Percentiles rank a stretch among this genome's conserved stretches.
Conservation (phyloP, 2,888 invertebrate species). For the Rotaria sp. region DNA sequence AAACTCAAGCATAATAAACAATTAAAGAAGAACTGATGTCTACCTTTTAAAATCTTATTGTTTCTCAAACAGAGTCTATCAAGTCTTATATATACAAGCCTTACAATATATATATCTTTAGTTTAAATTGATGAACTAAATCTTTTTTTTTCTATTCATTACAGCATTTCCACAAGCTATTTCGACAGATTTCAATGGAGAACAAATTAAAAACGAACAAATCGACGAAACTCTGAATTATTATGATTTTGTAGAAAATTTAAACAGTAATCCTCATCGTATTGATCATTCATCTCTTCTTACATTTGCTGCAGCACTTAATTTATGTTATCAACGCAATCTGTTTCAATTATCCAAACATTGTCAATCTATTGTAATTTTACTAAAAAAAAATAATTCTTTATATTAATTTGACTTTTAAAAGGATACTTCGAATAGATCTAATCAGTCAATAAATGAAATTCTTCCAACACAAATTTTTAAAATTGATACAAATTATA, state of each 20-base stretch:
- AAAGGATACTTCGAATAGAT: neutral
- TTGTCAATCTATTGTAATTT: neutral
- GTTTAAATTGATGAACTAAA: no score
- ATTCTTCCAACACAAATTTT: neutral
- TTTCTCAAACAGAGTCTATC: no score
- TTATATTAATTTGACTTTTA: neutral
- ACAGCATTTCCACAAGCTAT: neutral
- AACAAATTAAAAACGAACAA: neutral
- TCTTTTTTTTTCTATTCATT: neutral
- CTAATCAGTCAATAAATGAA: neutral
- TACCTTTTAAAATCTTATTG: no score
- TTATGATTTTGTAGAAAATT: neutral
- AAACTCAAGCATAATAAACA: no score
- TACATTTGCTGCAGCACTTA: neutral
- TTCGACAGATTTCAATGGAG: neutral
- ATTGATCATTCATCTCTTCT: neutral
- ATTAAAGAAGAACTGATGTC: no score
- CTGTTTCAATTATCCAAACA: neutral
- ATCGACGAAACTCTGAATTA: neutral
- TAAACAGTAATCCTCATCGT: neutral
- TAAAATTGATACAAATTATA: neutral
- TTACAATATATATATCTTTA: no score
- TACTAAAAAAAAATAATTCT: neutral
- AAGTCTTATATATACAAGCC: no score
- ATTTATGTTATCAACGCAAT: slow-evolving; percentile 13